Evolutionary conservation across 2,888 invertebrate species (phyloP), one percentile per base, ranked within the genome.

Genomic region (Biston betularia): DNA sequence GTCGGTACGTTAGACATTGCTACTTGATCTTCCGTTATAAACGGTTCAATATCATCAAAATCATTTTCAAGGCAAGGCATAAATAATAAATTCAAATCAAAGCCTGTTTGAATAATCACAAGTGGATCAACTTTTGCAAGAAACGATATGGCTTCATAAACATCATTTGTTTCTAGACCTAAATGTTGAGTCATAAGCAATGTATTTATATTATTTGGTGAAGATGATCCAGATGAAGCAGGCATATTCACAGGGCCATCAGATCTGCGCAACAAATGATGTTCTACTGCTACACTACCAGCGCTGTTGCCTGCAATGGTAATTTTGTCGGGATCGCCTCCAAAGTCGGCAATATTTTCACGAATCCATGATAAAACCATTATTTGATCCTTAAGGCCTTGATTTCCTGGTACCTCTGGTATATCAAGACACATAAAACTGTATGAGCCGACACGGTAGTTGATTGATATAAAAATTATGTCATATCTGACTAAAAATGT

Each of bases 361-460:
- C 74, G 83, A 0, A 89, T 60, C 89, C 89, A 89, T 64, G 74
- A 77, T 8, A 89, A 42, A 11, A 84, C 89, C 33, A 79, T 35
- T 0, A 79, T 59, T 69, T 89, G 89, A 62, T 89, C 89, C 75
- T 86, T 88, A 0, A 89, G 68, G 0, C 88, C 89, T 65, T 87
- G 84, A 56, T 89, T 89, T 0, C 89, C 90, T 0, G 89, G 85
- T 0, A 87, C 79, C 52, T 83, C 85, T 1, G 86, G 84, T 10
- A 73, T 82, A 35, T 86, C 81, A 0, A 88, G 70, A 46, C 89
- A 89, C 86, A 88, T 85, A 65, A 88, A 89, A 0, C 89, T 88
- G n/a, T 86, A 88, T 0, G 84, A 80, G 0, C 87, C 88, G 0
- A 86, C 12, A 5, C 88, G 81, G 65, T 89, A 88, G 52, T 87